These are phyloP conservation scores for Meriones psammophilus DNA, from an alignment of 2,797 vertebrate species.

Conservation along the genomic window DNA sequence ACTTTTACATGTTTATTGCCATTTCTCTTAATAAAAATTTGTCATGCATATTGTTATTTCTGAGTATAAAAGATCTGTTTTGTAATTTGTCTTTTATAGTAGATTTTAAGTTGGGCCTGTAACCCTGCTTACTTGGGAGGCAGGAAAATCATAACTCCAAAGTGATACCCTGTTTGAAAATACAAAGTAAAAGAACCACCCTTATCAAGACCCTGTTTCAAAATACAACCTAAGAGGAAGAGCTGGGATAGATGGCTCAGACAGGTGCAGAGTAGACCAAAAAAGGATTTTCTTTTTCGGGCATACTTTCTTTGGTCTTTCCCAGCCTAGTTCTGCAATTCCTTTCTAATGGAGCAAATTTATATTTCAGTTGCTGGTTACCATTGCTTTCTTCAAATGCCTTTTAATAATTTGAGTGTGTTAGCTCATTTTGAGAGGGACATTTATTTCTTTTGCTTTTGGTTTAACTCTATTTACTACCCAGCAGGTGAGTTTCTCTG, in stretches of 20 bases:
- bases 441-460: background rate
- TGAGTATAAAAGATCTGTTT: background rate
- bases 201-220: background rate
- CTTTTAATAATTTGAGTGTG: background rate
- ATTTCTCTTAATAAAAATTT: slow-evolving; percentile 45
- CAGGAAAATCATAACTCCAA: background rate
- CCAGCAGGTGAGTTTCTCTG: background rate
- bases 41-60: slow-evolving; percentile 31
- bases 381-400: slow-evolving; percentile 5
- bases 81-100: background rate
- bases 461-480: background rate
- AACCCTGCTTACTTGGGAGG: background rate
- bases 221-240: background rate
- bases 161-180: background rate
- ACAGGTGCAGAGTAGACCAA: background rate
- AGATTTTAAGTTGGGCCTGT: background rate
- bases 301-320: slow-evolving; percentile 14
- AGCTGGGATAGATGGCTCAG: background rate
- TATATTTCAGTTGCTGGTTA: slow-evolving; percentile 16
- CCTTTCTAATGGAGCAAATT: slow-evolving; percentile 38
- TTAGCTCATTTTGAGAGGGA: background rate
- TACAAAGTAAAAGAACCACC: background rate
- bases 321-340: slow-evolving; percentile 1
- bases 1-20: slow-evolving; percentile 34
- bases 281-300: background rate